phyloP scores from a whole-genome alignment of 2,888 invertebrate species.

The Drosophila mulleri region DNA sequence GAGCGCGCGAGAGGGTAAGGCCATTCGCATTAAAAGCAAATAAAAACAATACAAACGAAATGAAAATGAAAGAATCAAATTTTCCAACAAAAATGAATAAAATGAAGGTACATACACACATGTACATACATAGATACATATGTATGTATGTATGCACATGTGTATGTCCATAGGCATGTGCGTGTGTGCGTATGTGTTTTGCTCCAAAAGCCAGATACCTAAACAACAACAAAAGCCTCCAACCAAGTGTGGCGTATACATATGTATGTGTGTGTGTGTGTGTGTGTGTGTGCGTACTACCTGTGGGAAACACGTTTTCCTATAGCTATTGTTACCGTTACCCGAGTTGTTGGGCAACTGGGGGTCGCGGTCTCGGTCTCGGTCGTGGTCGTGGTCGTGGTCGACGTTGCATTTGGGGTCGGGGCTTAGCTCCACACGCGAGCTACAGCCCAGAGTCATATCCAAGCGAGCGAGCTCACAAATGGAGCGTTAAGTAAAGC shows the following conservation, averaged over 20 bases:
- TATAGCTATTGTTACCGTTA: neutral
- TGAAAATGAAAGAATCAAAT: neutral
- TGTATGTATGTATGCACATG: neutral
- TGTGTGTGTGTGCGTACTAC: neutral
- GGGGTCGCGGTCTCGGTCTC: too few relatives aligned
- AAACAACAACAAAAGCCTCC: neutral
- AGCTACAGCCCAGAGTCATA: neutral
- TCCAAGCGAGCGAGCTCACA: neutral
- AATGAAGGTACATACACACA: neutral
- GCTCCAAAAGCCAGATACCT: neutral
- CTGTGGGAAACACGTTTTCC: constrained; percentile 6
- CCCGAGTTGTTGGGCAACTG: too few relatives aligned
- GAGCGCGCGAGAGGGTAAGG: neutral
- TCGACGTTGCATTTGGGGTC: too few relatives aligned
- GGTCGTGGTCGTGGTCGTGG: too few relatives aligned
- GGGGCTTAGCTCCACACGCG: too few relatives aligned
- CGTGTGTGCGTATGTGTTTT: neutral
- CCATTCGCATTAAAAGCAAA: neutral
- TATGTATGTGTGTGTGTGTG: neutral
- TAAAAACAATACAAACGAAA: neutral
- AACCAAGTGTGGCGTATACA: neutral
- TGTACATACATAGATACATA: neutral
- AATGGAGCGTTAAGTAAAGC: neutral
- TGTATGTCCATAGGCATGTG: constrained; percentile 4
- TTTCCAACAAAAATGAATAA: neutral